Base-by-base conservation (phyloP, 1,140 invertebrate genomes). In the Ruditapes philippinarum region DNA sequence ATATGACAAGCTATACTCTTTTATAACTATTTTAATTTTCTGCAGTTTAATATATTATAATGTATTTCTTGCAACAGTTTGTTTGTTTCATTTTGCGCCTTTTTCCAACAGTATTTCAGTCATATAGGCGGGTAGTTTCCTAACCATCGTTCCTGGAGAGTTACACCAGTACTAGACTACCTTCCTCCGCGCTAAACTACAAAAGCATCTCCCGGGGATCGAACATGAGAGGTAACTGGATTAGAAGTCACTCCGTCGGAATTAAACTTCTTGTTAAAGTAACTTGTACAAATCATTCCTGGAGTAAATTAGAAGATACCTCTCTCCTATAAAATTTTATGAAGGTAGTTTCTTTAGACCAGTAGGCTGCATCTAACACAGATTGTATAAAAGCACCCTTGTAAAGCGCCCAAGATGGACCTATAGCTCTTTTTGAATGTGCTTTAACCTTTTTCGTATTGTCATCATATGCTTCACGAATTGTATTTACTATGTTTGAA, bases 321-420 rank as follows among this genome's bases (percentile, higher is more conserved):
- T 81, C 33, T 33, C 79, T 68, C 25, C n/a, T 7, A 70, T 84
- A 70, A 68, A 45, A 84, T 28, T 49, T 45, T 0, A 70, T 49
- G 54, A 86, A 74, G 28, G 82, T 85, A 42, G 62, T 65, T 51
- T 85, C 82, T 28, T 68, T 85, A 40, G 62, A 45, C 83, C 57
- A 86, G 42, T 87, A 45, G 17, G 33, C 73, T n/a, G 70, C 68
- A 19, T 60, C 73, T 33, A 78, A 60, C n/a, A 65, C 36, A 65
- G 33, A 88, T 22, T 79, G 40, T 0, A 80, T 45, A 36, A 33
- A 79, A n/a, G 87, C 87, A 0, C 78, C 42, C 7, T 88, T 88
- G 45, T 57, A 81, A 36, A 82, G 49, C 19, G 62, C 76, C 49
- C 78, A 82, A 54, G 86, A 81, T 38, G 86, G 76, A n/a, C 86